These are phyloP conservation scores for Corella eumyota DNA, from an alignment of 23 tunicate species.

Conservation along the genomic window DNA sequence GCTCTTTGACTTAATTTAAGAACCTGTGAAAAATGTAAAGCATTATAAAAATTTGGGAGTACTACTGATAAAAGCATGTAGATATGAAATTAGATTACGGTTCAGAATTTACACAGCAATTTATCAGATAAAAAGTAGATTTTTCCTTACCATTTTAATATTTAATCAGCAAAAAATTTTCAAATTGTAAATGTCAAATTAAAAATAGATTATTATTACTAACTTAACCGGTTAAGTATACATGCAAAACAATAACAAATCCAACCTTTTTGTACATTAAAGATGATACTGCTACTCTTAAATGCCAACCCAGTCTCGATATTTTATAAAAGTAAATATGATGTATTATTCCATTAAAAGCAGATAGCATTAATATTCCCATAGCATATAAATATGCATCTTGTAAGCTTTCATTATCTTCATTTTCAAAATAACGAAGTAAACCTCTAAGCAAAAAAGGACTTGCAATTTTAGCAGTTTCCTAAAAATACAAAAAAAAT, in stretches of 20 bases:
- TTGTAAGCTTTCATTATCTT: not conserved
- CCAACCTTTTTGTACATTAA: constrained; percentile 88
- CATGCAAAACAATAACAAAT: not conserved
- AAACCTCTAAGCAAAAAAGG: constrained; percentile 30
- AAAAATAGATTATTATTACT: too few species aligned
- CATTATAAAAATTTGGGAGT: not conserved
- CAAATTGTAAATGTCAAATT: not conserved
- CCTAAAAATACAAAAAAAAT: too few species aligned
- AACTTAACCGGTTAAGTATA: too few species aligned
- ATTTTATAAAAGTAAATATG: constrained; percentile 4
- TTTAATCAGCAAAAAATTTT: not conserved
- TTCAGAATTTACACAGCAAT: too few species aligned
- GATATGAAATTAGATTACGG: too few species aligned
- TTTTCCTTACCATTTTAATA: not conserved
- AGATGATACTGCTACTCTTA: constrained; percentile 43
- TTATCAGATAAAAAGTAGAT: too few species aligned
- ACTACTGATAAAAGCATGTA: too few species aligned
- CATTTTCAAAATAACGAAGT: constrained; percentile 18
- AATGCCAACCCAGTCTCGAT: constrained; percentile 59
- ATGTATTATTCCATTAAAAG: constrained; percentile 5
- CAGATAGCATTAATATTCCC: constrained; percentile 7
- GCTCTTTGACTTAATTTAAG: constrained; percentile 55
- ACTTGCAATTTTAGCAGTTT: not conserved
- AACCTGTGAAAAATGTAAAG: constrained; percentile 31
- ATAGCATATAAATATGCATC: constrained; percentile 44